Percentiles rank a stretch among this genome's conserved stretches.
phyloP scores from a whole-genome alignment of 2,113 vertebrate genomes.

The Symphodus melops region DNA sequence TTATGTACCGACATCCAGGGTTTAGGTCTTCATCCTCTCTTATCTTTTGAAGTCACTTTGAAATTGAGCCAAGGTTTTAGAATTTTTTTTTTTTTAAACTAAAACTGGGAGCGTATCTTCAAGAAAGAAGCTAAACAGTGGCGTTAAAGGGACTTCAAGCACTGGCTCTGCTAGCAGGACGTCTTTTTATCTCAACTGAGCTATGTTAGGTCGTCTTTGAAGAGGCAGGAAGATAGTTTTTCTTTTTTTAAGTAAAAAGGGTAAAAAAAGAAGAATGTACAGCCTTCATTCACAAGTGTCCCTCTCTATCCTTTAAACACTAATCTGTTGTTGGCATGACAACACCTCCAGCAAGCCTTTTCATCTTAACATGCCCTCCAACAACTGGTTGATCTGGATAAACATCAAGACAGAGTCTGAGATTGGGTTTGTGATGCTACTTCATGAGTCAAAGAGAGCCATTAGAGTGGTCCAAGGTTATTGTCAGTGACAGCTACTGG shows the following conservation, averaged over 20 bases:
- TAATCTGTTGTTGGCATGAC: slow-evolving; percentile 41
- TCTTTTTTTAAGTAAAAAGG: neutral
- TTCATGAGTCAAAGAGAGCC: neutral
- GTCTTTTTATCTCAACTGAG: slow-evolving; percentile 21
- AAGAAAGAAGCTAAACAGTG: no score
- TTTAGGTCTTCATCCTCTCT: slow-evolving; percentile 19
- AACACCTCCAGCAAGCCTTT: slow-evolving; percentile 29
- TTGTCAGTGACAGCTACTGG: neutral
- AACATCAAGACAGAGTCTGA: neutral
- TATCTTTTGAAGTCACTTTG: slow-evolving; percentile 12
- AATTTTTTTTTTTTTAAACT: neutral
- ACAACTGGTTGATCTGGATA: slow-evolving; percentile 14
- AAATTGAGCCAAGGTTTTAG: neutral
- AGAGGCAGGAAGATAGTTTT: neutral
- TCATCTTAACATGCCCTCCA: slow-evolving; percentile 11
- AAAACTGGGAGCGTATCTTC: neutral
- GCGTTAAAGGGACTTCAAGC: slow-evolving; percentile 1
- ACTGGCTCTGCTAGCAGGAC: slow-evolving; percentile 16
- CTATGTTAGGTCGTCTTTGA: neutral
- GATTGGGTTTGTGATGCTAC: neutral
- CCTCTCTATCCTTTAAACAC: slow-evolving; percentile 9
- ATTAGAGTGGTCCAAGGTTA: slow-evolving; percentile 24
- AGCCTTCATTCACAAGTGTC: no score
- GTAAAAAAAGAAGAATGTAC: neutral
- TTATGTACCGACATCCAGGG: neutral